These are phyloP conservation scores for Boulengeromyrus knoepffleri DNA, from an alignment of 2,113 vertebrate genomes.

Conservation along the genomic window DNA sequence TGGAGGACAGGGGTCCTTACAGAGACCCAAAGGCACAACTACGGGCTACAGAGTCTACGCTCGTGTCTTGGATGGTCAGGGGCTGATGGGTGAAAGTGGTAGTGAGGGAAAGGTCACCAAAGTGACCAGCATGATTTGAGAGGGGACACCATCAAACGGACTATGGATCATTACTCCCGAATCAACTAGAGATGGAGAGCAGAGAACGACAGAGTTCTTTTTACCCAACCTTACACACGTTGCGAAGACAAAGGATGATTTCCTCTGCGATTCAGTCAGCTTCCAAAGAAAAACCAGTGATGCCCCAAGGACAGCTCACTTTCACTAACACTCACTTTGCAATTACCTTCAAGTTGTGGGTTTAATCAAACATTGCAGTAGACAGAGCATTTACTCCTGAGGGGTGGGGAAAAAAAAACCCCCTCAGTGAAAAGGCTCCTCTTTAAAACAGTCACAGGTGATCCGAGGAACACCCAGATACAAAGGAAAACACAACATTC, in stretches of 20 bases:
- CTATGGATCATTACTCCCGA: background rate
- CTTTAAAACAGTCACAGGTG: constrained; percentile 19
- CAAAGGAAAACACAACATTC: constrained; percentile 13
- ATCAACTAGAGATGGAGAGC: background rate
- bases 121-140: background rate
- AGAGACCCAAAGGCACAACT: background rate
- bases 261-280: constrained; percentile 31
- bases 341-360: constrained; percentile 31
- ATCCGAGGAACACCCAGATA: constrained; percentile 18
- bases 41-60: background rate
- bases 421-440: background rate
- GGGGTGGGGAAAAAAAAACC: constrained; percentile 31
- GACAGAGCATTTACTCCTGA: constrained; percentile 31
- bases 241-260: constrained; percentile 29
- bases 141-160: background rate
- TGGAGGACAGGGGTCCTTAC: background rate
- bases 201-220: background rate
- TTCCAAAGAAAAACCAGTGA: constrained; percentile 22
- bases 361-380: constrained; percentile 49
- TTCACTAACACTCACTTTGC: constrained; percentile 46
- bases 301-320: constrained; percentile 45
- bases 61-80: background rate
- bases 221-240: background rate
- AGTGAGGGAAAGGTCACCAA: background rate
- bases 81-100: background rate